These are phyloP conservation scores for Rhea pennata DNA, from an alignment of 2,113 vertebrate genomes.

Conservation along the genomic window DNA sequence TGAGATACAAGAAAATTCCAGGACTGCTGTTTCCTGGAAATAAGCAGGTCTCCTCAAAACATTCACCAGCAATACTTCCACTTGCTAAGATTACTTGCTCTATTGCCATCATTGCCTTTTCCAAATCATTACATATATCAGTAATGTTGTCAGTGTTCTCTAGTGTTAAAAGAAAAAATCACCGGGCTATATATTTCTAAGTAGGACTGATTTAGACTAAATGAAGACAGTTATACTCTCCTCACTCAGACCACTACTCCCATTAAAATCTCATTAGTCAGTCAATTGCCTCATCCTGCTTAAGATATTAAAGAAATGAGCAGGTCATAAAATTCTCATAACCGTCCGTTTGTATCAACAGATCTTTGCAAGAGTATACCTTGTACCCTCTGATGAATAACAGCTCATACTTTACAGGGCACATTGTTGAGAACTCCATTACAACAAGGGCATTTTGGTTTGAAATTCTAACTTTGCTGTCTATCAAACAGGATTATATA, in stretches of 20 bases:
- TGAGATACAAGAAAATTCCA: not conserved
- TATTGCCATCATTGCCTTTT: not conserved
- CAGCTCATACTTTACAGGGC: not conserved
- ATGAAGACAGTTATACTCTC: conserved; percentile 26
- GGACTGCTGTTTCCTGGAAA: not conserved
- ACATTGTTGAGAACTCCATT: not conserved
- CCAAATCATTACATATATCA: not conserved
- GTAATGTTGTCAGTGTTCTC: not conserved
- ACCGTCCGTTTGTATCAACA: conserved; percentile 30
- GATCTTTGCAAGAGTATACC: not conserved
- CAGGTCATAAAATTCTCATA: conserved; percentile 61
- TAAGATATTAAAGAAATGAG: conserved; percentile 61
- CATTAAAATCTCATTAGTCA: conserved; percentile 68
- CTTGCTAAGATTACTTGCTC: not conserved
- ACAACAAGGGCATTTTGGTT: not conserved
- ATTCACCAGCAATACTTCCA: not conserved
- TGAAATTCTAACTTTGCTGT: not conserved
- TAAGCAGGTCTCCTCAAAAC: not conserved
- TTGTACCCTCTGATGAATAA: conserved; percentile 1
- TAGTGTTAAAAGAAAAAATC: not conserved
- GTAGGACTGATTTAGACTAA: conserved; percentile 17
- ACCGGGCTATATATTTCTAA: not conserved
- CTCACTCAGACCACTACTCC: conserved; percentile 17
- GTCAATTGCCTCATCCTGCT: conserved; percentile 48
- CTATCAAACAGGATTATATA: not conserved